Base-by-base conservation (phyloP, 1,140 invertebrate genomes). In the Ditylenchus dipsaci region DNA sequence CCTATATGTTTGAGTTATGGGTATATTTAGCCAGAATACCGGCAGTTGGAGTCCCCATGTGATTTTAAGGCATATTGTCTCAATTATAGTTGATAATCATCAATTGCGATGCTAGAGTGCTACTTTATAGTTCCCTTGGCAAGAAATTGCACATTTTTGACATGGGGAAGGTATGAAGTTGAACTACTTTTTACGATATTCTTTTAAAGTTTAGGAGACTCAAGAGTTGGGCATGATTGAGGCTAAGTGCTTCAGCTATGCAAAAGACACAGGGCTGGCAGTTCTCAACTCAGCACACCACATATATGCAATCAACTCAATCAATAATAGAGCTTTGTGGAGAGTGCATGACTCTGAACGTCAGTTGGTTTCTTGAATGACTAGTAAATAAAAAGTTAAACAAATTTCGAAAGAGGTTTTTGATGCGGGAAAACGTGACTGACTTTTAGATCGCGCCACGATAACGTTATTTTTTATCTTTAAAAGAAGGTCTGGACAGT, bases 241-340 rank as follows among this genome's bases (percentile, higher is more conserved):
- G 23, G 69, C 49, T 17, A 73, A 42, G 45, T 42, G 38, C 26
- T 73, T 73, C 57, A 53, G 30, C 15, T 61, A 71, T 42, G 33
- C 45, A 19, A 73, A 64, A 29, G 69, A 69, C 17, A 73, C 71
- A 9, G 71, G 71, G 8, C 43, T 73, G 30, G 69, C 70, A 11
- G 61, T 73, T 9, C 64, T 73, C 29, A 72, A 65, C 33, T 63
- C 62, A 42, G 57, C 71, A 9, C 45, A 65, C 9, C 71, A 65
- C 26, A 53, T 73, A 11, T 72, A 59, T 23, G 53, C 61, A 21
- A 67, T 73, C 1, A 73, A 73, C 49, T 73, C 71, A 0, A 60
- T 73, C n/a, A 49, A 38, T 59, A 73, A 43, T 21, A 33, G 59
- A 15, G 38, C 72, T 17, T 60, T 65, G 19, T 73, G 71, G 71